Base-by-base conservation (phyloP, 1,140 invertebrate genomes). In the Drosophila willistoni region DNA sequence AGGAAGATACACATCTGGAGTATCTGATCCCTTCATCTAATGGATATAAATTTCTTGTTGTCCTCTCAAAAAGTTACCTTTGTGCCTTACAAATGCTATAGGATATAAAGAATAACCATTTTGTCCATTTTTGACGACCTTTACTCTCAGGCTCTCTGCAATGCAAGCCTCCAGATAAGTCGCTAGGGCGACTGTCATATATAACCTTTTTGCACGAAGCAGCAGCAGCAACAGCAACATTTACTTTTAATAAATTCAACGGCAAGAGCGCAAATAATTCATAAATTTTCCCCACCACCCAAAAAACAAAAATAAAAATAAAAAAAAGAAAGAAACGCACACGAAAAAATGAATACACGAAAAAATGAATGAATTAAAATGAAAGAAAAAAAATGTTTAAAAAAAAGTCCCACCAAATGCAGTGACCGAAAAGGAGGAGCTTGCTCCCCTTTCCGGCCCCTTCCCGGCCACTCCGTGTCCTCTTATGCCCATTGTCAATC, bases 221-320 rank as follows among this genome's bases (percentile, higher is more conserved):
- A 61, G 56, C 19, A 61, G 56, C 33, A 36, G n/a, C 67, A 70
- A 60, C 25, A 36, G n/a, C 67, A 70, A 60, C 63, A 77, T 80
- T 84, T 84, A 71, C 73, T 84, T 77, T 84, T 79, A 75, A 85
- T 84, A 85, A 85, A 85, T 85, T 80, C 73, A 67, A 82, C 72
- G 41, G 66, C 76, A 76, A 83, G 74, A 64, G 73, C 61, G 73
- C 82, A 85, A 85, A 85, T 85, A 85, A 80, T 84, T 85, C 73
- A 85, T 80, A 85, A 85, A 85, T 80, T 77, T 41, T 81, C 64
- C 71, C 67, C 36, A 10, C 3, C 34, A 2, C 64, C 75, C 55
- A 44, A 67, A 73, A n/a, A n/a, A n/a, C n/a, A n/a, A n/a, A n/a
- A n/a, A n/a, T n/a, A n/a, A n/a, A n/a, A n/a, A n/a, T n/a, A n/a